Conservation (phyloP, 2,797 vertebrate species). For the Orientallactaga sibirica region DNA sequence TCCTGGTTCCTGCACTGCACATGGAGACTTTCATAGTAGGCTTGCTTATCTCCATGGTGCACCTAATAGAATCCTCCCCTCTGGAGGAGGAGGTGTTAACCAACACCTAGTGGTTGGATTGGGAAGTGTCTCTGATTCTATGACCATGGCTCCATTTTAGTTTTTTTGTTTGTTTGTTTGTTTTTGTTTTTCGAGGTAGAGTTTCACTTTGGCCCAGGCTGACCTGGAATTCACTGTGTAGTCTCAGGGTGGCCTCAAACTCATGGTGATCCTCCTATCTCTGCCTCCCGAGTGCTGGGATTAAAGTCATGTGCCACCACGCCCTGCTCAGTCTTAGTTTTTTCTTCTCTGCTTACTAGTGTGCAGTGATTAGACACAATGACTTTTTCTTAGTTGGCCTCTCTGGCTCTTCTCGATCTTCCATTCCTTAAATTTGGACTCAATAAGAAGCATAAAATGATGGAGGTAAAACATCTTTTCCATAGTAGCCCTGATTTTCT, state of each 20-base stretch:
- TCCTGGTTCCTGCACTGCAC: too few relatives aligned
- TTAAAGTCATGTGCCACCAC: too few relatives aligned
- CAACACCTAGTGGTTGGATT: not conserved
- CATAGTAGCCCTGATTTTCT: constrained; percentile 13
- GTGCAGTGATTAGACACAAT: not conserved
- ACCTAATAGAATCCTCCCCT: not conserved
- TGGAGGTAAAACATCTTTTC: constrained; percentile 41
- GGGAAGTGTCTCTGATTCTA: not conserved
- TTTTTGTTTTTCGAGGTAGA: too few relatives aligned
- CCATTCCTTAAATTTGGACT: constrained; percentile 2
- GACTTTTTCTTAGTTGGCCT: not conserved
- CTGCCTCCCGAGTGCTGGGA: too few relatives aligned
- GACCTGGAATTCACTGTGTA: too few relatives aligned
- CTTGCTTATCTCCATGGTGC: not conserved
- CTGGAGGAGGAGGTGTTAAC: not conserved
- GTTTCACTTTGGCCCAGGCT: too few relatives aligned
- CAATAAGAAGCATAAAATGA: not conserved
- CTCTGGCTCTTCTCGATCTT: not conserved
- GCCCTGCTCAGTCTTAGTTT: not conserved
- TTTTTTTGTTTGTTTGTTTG: too few relatives aligned
- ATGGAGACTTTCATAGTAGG: not conserved
- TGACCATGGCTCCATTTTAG: not conserved
- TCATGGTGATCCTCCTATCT: too few relatives aligned
- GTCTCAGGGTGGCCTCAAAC: too few relatives aligned
- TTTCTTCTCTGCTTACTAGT: not conserved